Evolutionary conservation across 2,888 invertebrate genomes (phyloP).

Genomic region (Catocala fraxini): DNA sequence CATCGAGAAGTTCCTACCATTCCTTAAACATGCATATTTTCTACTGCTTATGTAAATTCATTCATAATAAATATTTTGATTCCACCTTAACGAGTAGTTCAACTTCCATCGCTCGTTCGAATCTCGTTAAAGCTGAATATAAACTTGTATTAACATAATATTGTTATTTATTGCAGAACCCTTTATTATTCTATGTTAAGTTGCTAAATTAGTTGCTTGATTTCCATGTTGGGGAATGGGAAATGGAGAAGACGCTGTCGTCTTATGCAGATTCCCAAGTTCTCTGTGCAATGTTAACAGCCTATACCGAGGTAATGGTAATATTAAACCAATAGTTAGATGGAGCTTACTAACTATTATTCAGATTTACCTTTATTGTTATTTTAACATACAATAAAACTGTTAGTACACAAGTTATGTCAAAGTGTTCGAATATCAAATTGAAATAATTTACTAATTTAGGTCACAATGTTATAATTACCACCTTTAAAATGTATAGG

Average conservation of each 20-base stretch:
- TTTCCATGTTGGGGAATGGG: conserved; percentile 36
- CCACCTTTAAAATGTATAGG: too few relatives aligned
- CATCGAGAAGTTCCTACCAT: conserved; percentile 35
- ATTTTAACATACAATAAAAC: too few relatives aligned
- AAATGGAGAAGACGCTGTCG: conserved; percentile 14
- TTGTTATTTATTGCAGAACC: conserved; percentile 75
- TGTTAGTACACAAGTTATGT: too few relatives aligned
- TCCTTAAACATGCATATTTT: conserved; percentile 72
- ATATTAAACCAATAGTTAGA: too few relatives aligned
- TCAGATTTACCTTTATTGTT: too few relatives aligned
- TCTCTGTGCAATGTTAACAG: background rate
- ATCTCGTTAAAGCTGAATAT: conserved; percentile 78
- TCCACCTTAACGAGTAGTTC: conserved; percentile 80
- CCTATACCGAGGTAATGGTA: too few relatives aligned
- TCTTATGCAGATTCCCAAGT: conserved; percentile 5
- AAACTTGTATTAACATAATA: conserved; percentile 79
- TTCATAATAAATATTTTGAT: conserved; percentile 85
- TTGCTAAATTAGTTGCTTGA: conserved; percentile 51
- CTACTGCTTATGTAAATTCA: conserved; percentile 81
- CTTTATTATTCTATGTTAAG: conserved; percentile 62
- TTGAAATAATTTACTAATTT: too few relatives aligned
- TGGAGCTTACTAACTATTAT: too few relatives aligned
- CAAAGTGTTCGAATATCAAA: too few relatives aligned
- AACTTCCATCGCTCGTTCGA: conserved; percentile 71
- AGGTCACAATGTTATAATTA: too few relatives aligned